These are phyloP conservation scores for Fregata magnificens DNA, from an alignment of 2,113 vertebrate genomes.

Conservation along the genomic window DNA sequence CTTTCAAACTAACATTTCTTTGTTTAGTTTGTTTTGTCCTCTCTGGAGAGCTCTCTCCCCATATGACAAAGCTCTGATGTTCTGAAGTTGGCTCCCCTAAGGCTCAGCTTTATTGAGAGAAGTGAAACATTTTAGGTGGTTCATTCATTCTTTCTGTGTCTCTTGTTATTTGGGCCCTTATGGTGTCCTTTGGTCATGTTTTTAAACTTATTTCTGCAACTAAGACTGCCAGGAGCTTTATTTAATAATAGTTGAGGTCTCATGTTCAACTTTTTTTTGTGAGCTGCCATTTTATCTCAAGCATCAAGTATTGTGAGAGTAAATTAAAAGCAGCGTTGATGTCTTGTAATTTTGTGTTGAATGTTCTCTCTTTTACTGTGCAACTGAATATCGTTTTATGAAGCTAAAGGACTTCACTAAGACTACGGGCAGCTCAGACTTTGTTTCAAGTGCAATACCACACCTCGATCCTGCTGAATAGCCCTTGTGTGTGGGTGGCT, in stretches of 20 bases:
- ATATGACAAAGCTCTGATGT: constrained; percentile 53
- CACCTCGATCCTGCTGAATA: background rate
- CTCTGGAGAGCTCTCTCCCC: constrained; percentile 48
- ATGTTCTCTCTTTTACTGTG: background rate
- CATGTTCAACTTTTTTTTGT: constrained; percentile 31
- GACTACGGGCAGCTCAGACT: background rate
- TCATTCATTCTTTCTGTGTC: constrained; percentile 63
- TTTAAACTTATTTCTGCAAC: constrained; percentile 60
- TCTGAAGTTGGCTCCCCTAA: constrained; percentile 48
- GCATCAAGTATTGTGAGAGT: constrained; percentile 38
- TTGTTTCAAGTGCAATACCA: background rate
- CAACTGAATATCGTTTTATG: background rate
- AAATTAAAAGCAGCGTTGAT: constrained; percentile 30
- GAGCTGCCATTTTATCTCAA: constrained; percentile 49
- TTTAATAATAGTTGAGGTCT: constrained; percentile 55
- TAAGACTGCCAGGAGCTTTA: constrained; percentile 32
- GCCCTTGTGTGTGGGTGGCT: background rate
- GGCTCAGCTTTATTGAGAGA: constrained; percentile 65
- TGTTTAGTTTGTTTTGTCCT: constrained; percentile 58
- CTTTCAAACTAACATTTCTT: constrained; percentile 48
- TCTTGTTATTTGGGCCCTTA: constrained; percentile 54
- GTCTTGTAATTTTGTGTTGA: constrained; percentile 16
- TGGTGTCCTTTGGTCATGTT: constrained; percentile 51
- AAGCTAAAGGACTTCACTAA: background rate
- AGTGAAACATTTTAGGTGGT: constrained; percentile 60